phyloP scores from a whole-genome alignment of 2,797 vertebrate genomes.

The Sebastes jordani region DNA sequence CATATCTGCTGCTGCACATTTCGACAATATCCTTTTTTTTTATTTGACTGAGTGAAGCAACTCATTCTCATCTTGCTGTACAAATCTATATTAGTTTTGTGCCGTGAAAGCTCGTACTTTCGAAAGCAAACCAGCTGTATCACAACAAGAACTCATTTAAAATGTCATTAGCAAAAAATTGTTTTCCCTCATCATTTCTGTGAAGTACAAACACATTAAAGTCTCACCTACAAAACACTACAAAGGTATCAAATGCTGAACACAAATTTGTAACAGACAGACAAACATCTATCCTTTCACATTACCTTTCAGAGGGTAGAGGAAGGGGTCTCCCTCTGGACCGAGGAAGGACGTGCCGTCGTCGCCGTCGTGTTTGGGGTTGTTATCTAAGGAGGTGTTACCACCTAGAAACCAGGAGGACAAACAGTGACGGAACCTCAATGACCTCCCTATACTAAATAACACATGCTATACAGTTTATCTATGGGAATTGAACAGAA shows the following conservation, averaged over 20 bases:
- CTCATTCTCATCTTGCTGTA: background rate
- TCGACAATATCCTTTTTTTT: background rate
- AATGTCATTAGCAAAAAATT: constrained; percentile 6
- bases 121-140: background rate
- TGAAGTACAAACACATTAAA: constrained; percentile 5
- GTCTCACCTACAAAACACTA: background rate
- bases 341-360: constrained; percentile 95
- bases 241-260: background rate
- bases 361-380: constrained; percentile 91
- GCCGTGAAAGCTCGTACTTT: background rate
- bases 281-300: background rate
- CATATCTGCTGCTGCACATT: background rate
- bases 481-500: background rate
- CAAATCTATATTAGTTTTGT: background rate
- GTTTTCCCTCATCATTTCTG: constrained; percentile 1
- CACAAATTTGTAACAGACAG: background rate
- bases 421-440: background rate
- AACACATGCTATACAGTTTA: background rate
- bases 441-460: no score
- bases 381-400: constrained; percentile 87
- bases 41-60: background rate
- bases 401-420: constrained; percentile 82
- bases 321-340: constrained; percentile 87
- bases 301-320: constrained; percentile 94
- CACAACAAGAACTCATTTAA: constrained; percentile 14